Evolutionary conservation across 2,113 vertebrate species (phyloP).

Genomic region (Forbesichthys agassizii): DNA sequence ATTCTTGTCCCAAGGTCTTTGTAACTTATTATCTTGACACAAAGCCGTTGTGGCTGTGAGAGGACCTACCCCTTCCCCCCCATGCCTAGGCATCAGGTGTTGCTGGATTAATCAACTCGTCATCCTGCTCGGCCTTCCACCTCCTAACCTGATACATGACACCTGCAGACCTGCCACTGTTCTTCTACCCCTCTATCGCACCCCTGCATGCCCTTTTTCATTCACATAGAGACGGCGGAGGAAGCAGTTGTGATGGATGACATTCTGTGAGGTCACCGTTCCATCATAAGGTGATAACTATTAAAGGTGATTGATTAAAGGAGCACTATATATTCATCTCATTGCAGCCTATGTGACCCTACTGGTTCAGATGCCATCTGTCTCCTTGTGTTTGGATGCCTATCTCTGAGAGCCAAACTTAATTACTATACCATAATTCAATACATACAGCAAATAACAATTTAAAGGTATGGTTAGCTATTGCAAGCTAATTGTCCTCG

Average conservation of each 20-base stretch:
- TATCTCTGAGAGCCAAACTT: too few relatives aligned
- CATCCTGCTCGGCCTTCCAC: constrained; percentile 53
- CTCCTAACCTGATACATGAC: constrained; percentile 48
- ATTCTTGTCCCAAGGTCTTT: constrained; percentile 4
- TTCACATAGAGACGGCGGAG: constrained; percentile 17
- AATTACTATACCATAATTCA: too few relatives aligned
- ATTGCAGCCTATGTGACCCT: too few relatives aligned
- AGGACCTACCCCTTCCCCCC: constrained; percentile 4
- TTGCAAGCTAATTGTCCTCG: too few relatives aligned
- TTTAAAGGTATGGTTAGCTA: too few relatives aligned
- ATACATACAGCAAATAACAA: too few relatives aligned
- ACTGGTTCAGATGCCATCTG: too few relatives aligned
- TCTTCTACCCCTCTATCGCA: constrained; percentile 50
- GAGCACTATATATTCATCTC: too few relatives aligned
- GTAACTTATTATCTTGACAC: constrained; percentile 2
- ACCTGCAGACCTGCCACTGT: constrained; percentile 55
- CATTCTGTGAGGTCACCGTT: background rate
- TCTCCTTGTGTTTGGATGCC: too few relatives aligned
- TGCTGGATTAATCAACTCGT: constrained; percentile 67
- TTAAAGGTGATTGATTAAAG: too few relatives aligned
- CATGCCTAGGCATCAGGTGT: constrained; percentile 55
- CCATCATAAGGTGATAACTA: background rate
- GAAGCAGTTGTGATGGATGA: constrained; percentile 26
- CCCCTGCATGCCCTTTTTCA: constrained; percentile 25
- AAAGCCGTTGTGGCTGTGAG: constrained; percentile 22